Percentiles rank a stretch among this genome's conserved stretches.
Evolutionary conservation across 2,888 invertebrate species (phyloP).

Genomic region (Cheilosia pagana): DNA sequence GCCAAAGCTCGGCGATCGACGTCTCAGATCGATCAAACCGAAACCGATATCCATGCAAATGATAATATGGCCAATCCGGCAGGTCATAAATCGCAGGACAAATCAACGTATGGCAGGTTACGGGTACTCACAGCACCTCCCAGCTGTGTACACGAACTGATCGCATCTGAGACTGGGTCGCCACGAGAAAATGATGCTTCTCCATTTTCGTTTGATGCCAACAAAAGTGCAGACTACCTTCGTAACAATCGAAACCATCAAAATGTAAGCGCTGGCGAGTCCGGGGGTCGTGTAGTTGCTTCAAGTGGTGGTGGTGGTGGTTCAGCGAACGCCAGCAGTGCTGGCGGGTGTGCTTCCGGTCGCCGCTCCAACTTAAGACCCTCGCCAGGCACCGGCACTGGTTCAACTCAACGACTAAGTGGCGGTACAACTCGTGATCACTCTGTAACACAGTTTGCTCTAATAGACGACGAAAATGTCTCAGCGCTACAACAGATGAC

Average conservation of each 20-base stretch:
- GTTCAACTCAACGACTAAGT: constrained; percentile 77
- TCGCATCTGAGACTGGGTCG: constrained; percentile 79
- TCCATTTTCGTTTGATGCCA: constrained; percentile 78
- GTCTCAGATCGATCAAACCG: constrained; percentile 76
- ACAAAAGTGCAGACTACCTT: constrained; percentile 52
- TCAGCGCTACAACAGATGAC: constrained; percentile 95
- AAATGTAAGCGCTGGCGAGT: constrained; percentile 50
- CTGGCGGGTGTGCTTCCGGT: constrained; percentile 76
- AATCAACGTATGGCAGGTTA: constrained; percentile 89
- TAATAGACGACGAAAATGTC: constrained; percentile 96
- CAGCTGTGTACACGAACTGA: constrained; percentile 84
- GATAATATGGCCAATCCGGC: constrained; percentile 68
- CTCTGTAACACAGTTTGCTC: constrained; percentile 94
- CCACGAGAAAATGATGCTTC: constrained; percentile 78
- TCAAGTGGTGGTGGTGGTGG: constrained; percentile 57
- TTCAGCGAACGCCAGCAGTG: constrained; percentile 63
- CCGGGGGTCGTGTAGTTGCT: constrained; percentile 37
- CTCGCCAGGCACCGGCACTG: constrained; percentile 76
- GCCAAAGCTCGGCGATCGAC: constrained; percentile 75
- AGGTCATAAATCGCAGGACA: constrained; percentile 83
- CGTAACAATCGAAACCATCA: constrained; percentile 66
- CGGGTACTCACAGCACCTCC: constrained; percentile 88
- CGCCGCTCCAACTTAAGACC: constrained; percentile 81
- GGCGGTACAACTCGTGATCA: constrained; percentile 88
- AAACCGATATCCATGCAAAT: constrained; percentile 66